A percentile compares a stretch with the other conserved stretches of the same genome.
Conservation (phyloP, 2,113 vertebrate species). For the Trichomycterus rosablanca region DNA sequence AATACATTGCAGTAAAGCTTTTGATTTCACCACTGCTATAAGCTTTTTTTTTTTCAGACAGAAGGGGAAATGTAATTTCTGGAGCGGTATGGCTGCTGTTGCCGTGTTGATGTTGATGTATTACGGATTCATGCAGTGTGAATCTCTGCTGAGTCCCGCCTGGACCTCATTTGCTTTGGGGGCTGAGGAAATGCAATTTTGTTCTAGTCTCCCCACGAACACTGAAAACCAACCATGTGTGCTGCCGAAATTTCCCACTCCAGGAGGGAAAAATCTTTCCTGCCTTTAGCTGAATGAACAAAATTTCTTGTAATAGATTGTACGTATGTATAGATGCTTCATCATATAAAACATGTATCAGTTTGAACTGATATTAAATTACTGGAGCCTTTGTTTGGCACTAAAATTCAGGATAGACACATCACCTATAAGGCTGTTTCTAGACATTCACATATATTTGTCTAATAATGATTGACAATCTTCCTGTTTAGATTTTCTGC, state of each 20-base stretch:
- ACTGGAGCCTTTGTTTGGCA: background rate
- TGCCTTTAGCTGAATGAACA: background rate
- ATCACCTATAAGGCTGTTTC: too few species aligned
- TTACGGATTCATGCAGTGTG: conserved; percentile 51
- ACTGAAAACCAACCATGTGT: conserved; percentile 33
- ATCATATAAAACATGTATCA: background rate
- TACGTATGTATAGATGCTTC: conserved; percentile 16
- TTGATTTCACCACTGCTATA: conserved; percentile 21
- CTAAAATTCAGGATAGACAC: background rate
- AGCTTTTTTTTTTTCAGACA: conserved; percentile 10
- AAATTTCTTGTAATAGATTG: conserved; percentile 16
- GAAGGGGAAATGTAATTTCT: conserved; percentile 46
- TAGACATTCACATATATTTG: too few species aligned
- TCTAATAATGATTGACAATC: conserved; percentile 1
- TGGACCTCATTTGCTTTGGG: conserved; percentile 50
- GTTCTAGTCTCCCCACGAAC: conserved; percentile 39
- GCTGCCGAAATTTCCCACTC: conserved; percentile 31
- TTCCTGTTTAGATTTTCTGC: conserved; percentile 1
- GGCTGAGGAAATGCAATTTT: conserved; percentile 46
- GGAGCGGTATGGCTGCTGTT: conserved; percentile 41
- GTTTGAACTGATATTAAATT: conserved; percentile 3
- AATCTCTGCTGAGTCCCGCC: conserved; percentile 46
- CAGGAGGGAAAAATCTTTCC: conserved; percentile 16
- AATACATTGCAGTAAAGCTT: conserved; percentile 4
- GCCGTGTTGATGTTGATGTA: conserved; percentile 47